Conservation (phyloP, 2,888 invertebrate genomes). For the Aplocera efformata region DNA sequence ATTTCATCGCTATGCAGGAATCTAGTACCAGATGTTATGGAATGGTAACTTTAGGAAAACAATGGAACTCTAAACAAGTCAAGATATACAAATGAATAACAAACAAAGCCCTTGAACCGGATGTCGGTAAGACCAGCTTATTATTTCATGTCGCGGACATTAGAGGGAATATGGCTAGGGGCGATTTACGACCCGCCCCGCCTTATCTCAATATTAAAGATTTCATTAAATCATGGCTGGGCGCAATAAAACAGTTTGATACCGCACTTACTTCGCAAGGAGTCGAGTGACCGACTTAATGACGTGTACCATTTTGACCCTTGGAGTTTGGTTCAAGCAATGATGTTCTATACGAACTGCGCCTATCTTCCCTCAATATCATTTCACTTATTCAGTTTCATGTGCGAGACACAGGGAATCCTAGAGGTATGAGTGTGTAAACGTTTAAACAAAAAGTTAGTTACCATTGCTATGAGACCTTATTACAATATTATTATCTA, state of each 20-base stretch:
- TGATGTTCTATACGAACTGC: background rate
- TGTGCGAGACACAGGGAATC: too few relatives aligned
- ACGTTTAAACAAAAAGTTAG: too few relatives aligned
- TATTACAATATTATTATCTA: too few relatives aligned
- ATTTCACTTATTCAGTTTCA: background rate
- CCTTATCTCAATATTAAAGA: slow-evolving; percentile 77
- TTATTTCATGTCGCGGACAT: slow-evolving; percentile 40
- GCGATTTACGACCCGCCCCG: slow-evolving; percentile 57
- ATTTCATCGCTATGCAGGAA: too few relatives aligned
- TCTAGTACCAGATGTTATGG: too few relatives aligned
- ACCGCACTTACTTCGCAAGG: slow-evolving; percentile 62
- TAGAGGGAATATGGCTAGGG: slow-evolving; percentile 54
- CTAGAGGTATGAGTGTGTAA: too few relatives aligned
- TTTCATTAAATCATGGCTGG: slow-evolving; percentile 76
- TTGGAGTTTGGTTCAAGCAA: slow-evolving; percentile 32
- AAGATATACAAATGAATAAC: slow-evolving; percentile 24
- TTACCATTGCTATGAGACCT: too few relatives aligned
- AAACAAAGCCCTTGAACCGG: slow-evolving; percentile 23
- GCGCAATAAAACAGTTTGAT: slow-evolving; percentile 79
- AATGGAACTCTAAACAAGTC: background rate
- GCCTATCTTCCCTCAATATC: background rate
- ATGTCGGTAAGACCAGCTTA: slow-evolving; percentile 26
- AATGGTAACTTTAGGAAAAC: background rate
- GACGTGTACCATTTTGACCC: slow-evolving; percentile 65
- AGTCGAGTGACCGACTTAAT: slow-evolving; percentile 71